Evolutionary conservation across 1,140 invertebrate species (phyloP).

Genomic region (Yoshiicerus persimilis): DNA sequence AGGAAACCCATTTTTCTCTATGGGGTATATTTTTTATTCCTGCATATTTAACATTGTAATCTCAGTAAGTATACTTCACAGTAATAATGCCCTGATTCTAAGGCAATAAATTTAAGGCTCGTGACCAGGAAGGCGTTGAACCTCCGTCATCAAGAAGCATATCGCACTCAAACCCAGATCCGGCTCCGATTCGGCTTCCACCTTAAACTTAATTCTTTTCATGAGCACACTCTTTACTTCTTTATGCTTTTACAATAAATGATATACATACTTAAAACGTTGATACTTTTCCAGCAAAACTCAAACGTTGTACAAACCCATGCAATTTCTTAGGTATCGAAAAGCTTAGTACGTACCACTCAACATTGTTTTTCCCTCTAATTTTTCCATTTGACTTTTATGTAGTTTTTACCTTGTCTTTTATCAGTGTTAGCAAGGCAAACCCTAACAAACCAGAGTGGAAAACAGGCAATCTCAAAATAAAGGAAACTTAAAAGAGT

Average conservation of each 20-base stretch:
- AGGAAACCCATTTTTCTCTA: too few species aligned
- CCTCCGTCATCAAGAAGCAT: constrained; percentile 41
- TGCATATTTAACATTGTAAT: neutral
- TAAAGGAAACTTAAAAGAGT: neutral
- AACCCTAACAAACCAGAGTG: too few species aligned
- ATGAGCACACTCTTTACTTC: too few species aligned
- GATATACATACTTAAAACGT: too few species aligned
- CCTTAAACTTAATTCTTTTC: neutral
- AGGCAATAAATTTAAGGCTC: constrained; percentile 35
- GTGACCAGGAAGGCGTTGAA: constrained; percentile 41
- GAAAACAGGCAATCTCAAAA: neutral
- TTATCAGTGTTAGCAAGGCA: neutral
- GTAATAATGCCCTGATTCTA: constrained; percentile 25
- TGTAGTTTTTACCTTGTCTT: neutral
- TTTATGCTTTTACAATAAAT: too few species aligned
- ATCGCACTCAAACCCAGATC: constrained; percentile 40
- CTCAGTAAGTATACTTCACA: neutral
- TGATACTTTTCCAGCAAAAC: too few species aligned
- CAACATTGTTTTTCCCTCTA: neutral
- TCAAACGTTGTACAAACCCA: too few species aligned
- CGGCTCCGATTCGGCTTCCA: constrained; percentile 37
- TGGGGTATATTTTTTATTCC: too few species aligned
- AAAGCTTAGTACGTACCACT: too few species aligned
- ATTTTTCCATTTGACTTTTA: neutral
- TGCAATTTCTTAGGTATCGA: neutral